phyloP scores from a whole-genome alignment of 2,113 vertebrate genomes.

The Micromys minutus region DNA sequence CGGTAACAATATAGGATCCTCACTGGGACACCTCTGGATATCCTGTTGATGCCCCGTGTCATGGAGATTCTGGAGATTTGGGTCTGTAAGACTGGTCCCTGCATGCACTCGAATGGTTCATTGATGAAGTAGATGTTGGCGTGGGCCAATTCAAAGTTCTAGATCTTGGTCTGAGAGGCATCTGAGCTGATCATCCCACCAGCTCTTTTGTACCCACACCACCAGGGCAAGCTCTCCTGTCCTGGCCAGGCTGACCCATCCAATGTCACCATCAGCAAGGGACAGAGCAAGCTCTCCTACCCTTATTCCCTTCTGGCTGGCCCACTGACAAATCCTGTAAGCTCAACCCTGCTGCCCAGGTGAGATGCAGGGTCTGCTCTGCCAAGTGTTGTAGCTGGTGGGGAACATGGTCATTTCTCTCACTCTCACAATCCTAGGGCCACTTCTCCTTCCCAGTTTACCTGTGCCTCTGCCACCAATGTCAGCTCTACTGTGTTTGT shows the following conservation, averaged over 20 bases:
- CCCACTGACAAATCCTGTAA: not conserved
- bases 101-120: not conserved
- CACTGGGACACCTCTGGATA: not conserved
- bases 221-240: not conserved
- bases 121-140: not conserved
- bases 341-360: no score
- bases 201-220: not conserved
- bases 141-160: not conserved
- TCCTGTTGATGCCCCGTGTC: not conserved
- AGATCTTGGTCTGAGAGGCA: not conserved
- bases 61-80: not conserved
- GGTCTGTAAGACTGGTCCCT: not conserved
- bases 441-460: not conserved
- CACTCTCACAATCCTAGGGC: not conserved
- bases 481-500: not conserved
- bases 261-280: not conserved
- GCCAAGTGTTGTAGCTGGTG: not conserved
- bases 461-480: no score
- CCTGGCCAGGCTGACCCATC: not conserved
- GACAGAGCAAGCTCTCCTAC: not conserved
- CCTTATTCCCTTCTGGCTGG: not conserved
- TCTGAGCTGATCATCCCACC: not conserved
- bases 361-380: not conserved
- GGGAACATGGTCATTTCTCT: not conserved
- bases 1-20: not conserved